These are phyloP conservation scores for Merodon equestris DNA, from an alignment of 2,888 invertebrate species.

Conservation along the genomic window DNA sequence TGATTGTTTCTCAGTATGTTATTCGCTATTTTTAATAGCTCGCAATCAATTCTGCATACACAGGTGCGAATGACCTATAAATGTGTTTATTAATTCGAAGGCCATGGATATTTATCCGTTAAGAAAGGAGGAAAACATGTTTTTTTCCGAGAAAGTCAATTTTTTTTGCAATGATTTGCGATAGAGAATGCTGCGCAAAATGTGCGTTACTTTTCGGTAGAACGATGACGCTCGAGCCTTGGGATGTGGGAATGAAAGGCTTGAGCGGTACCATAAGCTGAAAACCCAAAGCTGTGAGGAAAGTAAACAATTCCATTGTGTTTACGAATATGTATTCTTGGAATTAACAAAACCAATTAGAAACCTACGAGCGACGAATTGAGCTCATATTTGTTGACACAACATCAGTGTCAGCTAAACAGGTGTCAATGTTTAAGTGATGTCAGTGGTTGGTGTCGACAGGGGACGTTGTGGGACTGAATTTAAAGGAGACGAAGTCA, in stretches of 20 bases:
- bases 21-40: slow-evolving; percentile 29
- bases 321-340: slow-evolving; percentile 31
- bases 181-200: too few relatives aligned
- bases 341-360: slow-evolving; percentile 21
- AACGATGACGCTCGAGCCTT: too few relatives aligned
- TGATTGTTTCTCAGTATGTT: slow-evolving; percentile 1
- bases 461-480: too few relatives aligned
- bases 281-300: neutral
- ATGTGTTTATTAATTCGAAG: neutral
- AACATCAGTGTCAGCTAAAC: slow-evolving; percentile 23
- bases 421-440: slow-evolving; percentile 29
- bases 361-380: slow-evolving; percentile 7
- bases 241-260: too few relatives aligned
- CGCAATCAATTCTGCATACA: slow-evolving; percentile 4
- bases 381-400: slow-evolving; percentile 16
- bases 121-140: too few relatives aligned
- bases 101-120: too few relatives aligned
- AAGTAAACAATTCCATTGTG: slow-evolving; percentile 41
- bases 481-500: too few relatives aligned
- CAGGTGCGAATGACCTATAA: slow-evolving; percentile 26
- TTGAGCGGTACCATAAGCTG: too few relatives aligned
- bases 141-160: too few relatives aligned
- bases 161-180: too few relatives aligned
- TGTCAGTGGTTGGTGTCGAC: neutral
- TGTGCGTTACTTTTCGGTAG: too few relatives aligned